Evolutionary conservation across 1,140 invertebrate genomes (phyloP), one percentile per base, ranked within the genome.

Genomic region (Heliconius hermathena): DNA sequence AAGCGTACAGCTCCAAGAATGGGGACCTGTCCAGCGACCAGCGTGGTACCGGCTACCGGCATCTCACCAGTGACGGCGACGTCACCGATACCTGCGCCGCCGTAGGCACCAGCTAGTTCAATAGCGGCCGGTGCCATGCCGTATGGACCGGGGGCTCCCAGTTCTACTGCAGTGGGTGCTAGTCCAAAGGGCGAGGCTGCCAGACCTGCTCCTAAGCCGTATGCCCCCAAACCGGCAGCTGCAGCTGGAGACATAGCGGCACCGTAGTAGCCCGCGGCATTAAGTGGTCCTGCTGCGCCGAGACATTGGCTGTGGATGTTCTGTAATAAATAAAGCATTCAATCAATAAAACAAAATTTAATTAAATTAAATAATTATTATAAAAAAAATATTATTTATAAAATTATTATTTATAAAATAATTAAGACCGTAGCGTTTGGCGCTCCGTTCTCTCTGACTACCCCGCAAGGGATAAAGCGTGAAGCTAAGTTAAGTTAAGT

Each of bases 11-110:
- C 84, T 86, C 57, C 57, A 8, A 66, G 57, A 22, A 66, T 66
- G 22, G 57, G 57, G 0, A 66, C 57, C 57, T 66, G 85, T 11
- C 87, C 88, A 22, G 81, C 78, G 6, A 90, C 84, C 49, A 85
- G 29, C 11, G 87, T 87, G 57, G 83, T 87, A 71, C 88, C 88
- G 74, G 83, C 83, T 13, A 91, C 89, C 29, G 88, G 88, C 77
- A 91, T 83, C 73, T 91, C 88, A 5, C 89, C 88, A 18, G 81
- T 77, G 13, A 90, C 88, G 3, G 80, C 22, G 22, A 66, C 57
- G 22, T 66, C 57, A 26, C 57, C 57, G 22, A 66, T 26, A 16
- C 57, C 57, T 11, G 57, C 22, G 3, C 57, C 57, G n/a, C 57
- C 57, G 9, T 66, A 66, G 2, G 57, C 57, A 5, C 57, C 57